Evolutionary conservation across 2,113 vertebrate genomes (phyloP).

Genomic region (Tragelaphus strepsiceros): DNA sequence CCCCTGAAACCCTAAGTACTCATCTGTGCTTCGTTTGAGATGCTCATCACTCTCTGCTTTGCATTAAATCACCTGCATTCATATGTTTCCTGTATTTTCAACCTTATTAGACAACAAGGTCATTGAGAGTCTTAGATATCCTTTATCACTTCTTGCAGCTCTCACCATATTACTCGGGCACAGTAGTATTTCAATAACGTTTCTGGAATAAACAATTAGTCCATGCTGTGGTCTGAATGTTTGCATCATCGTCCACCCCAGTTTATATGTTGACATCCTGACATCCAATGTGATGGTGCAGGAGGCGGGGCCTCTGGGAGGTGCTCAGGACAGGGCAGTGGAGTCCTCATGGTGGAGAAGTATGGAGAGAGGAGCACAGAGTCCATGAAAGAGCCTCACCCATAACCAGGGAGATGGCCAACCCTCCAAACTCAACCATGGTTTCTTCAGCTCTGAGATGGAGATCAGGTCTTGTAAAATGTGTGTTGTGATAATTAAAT

Average conservation of each 20-base stretch:
- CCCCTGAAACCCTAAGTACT: background rate
- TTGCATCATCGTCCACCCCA: too few relatives aligned
- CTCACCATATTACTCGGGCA: background rate
- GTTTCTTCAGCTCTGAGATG: background rate
- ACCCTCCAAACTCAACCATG: background rate
- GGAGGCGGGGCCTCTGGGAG: background rate
- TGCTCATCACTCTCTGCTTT: background rate
- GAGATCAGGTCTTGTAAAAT: background rate
- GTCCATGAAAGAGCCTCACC: background rate
- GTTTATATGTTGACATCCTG: background rate
- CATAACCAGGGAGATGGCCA: background rate
- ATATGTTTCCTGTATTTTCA: background rate
- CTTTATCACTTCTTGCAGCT: background rate
- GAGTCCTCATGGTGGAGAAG: background rate
- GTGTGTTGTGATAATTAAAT: background rate
- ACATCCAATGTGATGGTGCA: background rate
- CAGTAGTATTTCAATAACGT: background rate
- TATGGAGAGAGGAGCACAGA: background rate
- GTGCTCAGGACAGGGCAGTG: background rate
- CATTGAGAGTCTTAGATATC: background rate
- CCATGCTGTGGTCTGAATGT: background rate
- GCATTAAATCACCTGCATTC: background rate
- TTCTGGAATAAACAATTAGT: background rate
- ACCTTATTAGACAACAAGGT: background rate
- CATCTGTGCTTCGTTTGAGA: background rate